Base-by-base conservation (phyloP, 2,888 invertebrate species). In the Agrotis puta region DNA sequence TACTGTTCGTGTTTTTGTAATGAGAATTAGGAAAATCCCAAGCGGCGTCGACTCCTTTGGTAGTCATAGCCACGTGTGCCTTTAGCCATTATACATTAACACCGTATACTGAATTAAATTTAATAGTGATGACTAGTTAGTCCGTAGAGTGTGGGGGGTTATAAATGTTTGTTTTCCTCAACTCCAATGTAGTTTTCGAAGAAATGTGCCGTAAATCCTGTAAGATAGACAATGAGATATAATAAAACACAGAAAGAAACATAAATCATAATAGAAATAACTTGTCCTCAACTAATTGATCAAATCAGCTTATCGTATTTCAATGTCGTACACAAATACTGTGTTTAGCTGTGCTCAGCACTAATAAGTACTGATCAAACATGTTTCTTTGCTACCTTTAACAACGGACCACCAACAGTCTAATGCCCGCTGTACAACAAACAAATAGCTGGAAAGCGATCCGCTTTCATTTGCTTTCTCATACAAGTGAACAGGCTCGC, bases 401-500 rank as follows among this genome's bases (percentile, higher is more conserved):
- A 54, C 64, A 62, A 20, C 75, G 61, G 75, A 64, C 68, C 68
- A 74, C 61, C 68, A 53, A 79, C 56, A 77, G 45, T 33, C 33
- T 56, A 54, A 54, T 50, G 56, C 64, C n/a, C 54, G 70, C 48
- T 64, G 78, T 79, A 70, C 75, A 82, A 69, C 77, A 68, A 69
- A 81, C 77, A 85, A 84, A 82, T 79, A 77, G 80, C 87, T 90
- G 87, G 92, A 93, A 92, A 93, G 91, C 92, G 90, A 91, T 90
- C 92, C 90, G 92, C 93, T 94, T 93, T 93, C 93, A 88, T 92
- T 91, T 85, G 91, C 92, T 93, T 93, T 93, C 92, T 90, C 92
- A 90, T 87, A 85, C 85, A 87, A 87, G 87, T 85, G 87, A 81
- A 78, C 84, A 82, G 85, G 83, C 83, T 84, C 77, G 87, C 87